Base-by-base conservation (phyloP, 1,140 invertebrate species). In the Agrilus planipennis region DNA sequence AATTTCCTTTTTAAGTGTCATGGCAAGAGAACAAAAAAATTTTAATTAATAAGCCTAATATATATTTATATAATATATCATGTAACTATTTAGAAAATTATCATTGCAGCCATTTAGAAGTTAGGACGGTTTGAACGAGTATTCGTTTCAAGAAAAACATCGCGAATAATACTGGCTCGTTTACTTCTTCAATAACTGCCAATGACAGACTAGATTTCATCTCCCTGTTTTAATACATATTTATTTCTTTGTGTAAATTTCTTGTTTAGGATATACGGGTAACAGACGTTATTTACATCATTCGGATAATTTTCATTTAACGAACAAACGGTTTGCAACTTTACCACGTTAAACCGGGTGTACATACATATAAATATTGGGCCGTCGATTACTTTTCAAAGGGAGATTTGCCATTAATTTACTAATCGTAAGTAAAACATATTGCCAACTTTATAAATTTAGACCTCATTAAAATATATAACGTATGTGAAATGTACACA, bases 401-500 rank as follows among this genome's bases (percentile, higher is more conserved):
- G n/a, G n/a, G n/a, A n/a, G n/a, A n/a, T n/a, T n/a, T n/a, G n/a
- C n/a, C n/a, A n/a, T n/a, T n/a, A n/a, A n/a, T n/a, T n/a, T n/a
- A n/a, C n/a, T n/a, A n/a, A n/a, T n/a, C n/a, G n/a, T n/a, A n/a
- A n/a, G n/a, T n/a, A 46, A 50, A 54, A 47, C 51, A 55, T 57
- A 61, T 58, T 55, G 55, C 59, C 52, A 56, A 54, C 51, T 53
- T 49, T 45, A 44, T 52, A 55, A 57, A 55, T 57, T 59, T 51
- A 61, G 54, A 60, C 51, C 54, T 49, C 41, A 51, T 53, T 57
- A 58, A 54, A 60, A 54, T 53, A 54, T 58, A 45, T 54, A 54
- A 55, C 50, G 53, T 55, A 53, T 53, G 52, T 51, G 43, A 52
- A 49, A 46, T 60, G 54, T 36, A 31, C 58, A 60, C 53, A 62